Evolutionary conservation across 2,888 invertebrate genomes (phyloP), one percentile per base, ranked within the genome.

Genomic region (Palloptera scutellata): DNA sequence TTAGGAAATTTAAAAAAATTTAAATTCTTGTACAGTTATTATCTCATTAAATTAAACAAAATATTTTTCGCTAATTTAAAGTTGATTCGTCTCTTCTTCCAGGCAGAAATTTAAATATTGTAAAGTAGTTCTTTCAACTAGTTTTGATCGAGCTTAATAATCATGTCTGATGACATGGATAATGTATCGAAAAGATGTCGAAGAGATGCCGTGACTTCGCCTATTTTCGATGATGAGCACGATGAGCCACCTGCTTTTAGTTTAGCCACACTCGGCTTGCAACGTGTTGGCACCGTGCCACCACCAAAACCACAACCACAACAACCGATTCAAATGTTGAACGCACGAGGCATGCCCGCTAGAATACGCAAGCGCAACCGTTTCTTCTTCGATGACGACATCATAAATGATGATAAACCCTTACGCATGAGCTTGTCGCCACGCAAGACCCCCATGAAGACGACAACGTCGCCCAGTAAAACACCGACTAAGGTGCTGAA

Each of bases 261-360:
- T 2, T 91, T 93, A 54, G 94, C 93, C 58, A 91, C 92, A 53
- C 87, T 94, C 66, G 94, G 94, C 8, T 85, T 94, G 43, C 93
- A 93, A 78, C 88, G 94, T 79, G 93, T 94, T 54, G 94, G 94
- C 17, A 90, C 93, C 1, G 88, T 89, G 71, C 88, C 90, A 73
- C 92, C 92, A 69, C 90, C 91, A 66, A 88, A 90, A 77, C 91
- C 91, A 13, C 88, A 89, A 77, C 88, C 88, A 5, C 87, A 87
- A 43, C 91, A 90, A 80, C 92, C 92, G 40, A 89, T 92, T n/a
- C 92, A 93, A 83, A 91, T 92, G 74, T 85, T 95, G 1, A 95
- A 95, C 82, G 91, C 94, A 1, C 88, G 95, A 77, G 95, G 95
- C 57, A 95, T 94, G 94, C 96, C 96, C 64, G 94, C 93, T 6